Percentiles rank a stretch among this genome's conserved stretches.
Evolutionary conservation across 1,140 invertebrate genomes (phyloP).

Genomic region (Adoxophyes honmai): DNA sequence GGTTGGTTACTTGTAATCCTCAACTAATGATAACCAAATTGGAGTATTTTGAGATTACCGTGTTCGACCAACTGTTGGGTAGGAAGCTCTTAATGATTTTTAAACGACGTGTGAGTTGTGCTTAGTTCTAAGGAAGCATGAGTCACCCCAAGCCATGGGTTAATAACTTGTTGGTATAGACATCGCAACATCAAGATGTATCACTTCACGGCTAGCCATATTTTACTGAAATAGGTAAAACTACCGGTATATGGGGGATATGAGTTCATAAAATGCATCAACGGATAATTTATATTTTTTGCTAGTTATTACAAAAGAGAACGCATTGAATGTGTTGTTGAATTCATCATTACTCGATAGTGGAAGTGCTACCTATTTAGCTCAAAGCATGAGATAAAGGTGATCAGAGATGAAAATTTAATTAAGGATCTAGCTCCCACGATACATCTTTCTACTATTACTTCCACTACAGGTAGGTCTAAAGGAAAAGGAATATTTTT

Average conservation of each 20-base stretch:
- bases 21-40: not conserved
- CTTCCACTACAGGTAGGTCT: not conserved
- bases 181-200: not conserved
- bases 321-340: too few species aligned
- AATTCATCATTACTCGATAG: too few species aligned
- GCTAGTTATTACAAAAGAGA: too few species aligned
- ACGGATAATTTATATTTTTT: too few species aligned
- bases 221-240: too few species aligned
- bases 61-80: conserved; percentile 18
- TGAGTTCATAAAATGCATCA: too few species aligned
- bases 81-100: conserved; percentile 23
- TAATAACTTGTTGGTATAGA: conserved; percentile 3
- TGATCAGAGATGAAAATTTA: too few species aligned
- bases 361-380: too few species aligned
- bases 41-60: conserved; percentile 17
- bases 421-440: too few species aligned
- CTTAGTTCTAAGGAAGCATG: conserved; percentile 20
- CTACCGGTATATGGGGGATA: too few species aligned
- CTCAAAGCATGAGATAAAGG: too few species aligned
- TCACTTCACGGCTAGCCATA: not conserved
- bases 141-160: conserved; percentile 15
- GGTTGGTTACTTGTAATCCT: too few species aligned
- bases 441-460: not conserved
- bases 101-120: conserved; percentile 21
- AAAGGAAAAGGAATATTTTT: conserved; percentile 17